A percentile compares a stretch with the other conserved stretches of the same genome.
Conservation (phyloP, 2,113 vertebrate species). For the Chloropsis cyanopogon region DNA sequence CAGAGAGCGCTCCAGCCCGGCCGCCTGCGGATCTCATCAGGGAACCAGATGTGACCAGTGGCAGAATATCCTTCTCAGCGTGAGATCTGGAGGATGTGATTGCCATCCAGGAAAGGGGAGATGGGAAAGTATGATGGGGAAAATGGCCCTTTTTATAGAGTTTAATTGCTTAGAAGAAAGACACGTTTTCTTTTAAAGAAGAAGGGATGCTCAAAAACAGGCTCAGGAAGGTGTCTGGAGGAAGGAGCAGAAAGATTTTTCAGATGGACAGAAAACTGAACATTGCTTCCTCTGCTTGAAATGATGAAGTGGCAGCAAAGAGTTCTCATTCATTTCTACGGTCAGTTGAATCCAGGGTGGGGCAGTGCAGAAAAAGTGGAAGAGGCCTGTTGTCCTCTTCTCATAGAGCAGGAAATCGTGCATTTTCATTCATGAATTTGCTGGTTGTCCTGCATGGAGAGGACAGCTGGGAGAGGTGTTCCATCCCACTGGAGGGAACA, state of each 20-base stretch:
- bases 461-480: neutral
- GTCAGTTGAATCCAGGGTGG: neutral
- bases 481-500: neutral
- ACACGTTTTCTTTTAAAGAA: neutral
- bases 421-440: neutral
- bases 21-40: constrained; percentile 62
- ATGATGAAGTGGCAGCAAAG: neutral
- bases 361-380: neutral
- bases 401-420: neutral
- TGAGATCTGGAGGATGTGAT: constrained; percentile 34
- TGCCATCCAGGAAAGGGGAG: constrained; percentile 58
- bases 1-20: neutral
- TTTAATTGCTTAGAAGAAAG: constrained; percentile 39
- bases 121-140: constrained; percentile 59
- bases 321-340: constrained; percentile 1
- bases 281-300: neutral
- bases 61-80: constrained; percentile 24
- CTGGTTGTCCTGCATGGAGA: neutral
- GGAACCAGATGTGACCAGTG: constrained; percentile 64
- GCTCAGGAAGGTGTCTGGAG: constrained; percentile 16
- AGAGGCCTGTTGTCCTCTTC: neutral
- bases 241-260: neutral
- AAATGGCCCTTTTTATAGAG: constrained; percentile 27
- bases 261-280: neutral
- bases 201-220: neutral